Evolutionary conservation across 2,797 vertebrate genomes (phyloP), one percentile per base, ranked within the genome.

Genomic region (Malurus splendens): DNA sequence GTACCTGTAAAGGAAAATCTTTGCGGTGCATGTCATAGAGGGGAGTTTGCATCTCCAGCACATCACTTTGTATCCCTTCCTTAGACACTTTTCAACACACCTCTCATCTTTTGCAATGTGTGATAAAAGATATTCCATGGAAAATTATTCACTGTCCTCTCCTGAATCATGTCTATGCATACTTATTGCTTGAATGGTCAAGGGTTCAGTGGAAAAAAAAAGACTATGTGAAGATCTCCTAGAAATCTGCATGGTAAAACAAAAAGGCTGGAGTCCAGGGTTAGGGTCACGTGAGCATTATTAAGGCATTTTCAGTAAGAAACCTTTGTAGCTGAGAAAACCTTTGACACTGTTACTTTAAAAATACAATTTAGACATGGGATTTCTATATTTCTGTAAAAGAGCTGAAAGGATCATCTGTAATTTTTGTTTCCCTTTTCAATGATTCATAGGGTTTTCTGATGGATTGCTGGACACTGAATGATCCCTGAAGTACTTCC

Each of bases 21-120:
- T 19, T 2, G 30, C n/a, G 38, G 17, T 33, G 0, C 2, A 0
- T 51, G 47, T 0, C 0, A 24, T 20, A 28, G 24, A 59, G 30
- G 0, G 0, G 56, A 56, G 47, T 36, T 82, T 65, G 30, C 38
- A 65, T 90, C 55, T 65, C 39, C n/a, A 28, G 14, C 5, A 2
- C 32, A 9, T 67, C 14, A 2, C 12, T 62, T 64, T 48, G 28
- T 52, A 9, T 36, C 51, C 59, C 27, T 60, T 74, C 38, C 36
- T 60, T 41, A 71, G 32, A 64, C 3, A 3, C 27, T 64, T 87
- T 33, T 48, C 45, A 68, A 36, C 32, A 23, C 1, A 1, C 4
- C 61, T 75, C 30, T 68, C 6, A 27, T 62, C 38, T 84, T 73
- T 33, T 66, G 16, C 51, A 55, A 36, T 3, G 2, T 14, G 12